Evolutionary conservation across 2,797 vertebrate genomes (phyloP).

Genomic region (Chelon auratus): DNA sequence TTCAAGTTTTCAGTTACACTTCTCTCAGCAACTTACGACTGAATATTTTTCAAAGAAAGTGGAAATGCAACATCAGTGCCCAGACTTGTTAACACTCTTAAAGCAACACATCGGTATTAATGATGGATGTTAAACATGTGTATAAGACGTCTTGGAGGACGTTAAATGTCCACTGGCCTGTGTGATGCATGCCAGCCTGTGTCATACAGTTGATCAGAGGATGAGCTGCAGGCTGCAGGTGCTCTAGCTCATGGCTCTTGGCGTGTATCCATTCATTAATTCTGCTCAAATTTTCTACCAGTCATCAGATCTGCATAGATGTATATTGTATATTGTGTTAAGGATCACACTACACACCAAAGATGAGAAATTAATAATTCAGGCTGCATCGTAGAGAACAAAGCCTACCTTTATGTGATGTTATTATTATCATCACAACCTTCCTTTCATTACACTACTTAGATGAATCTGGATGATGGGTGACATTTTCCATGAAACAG

Average conservation of each 20-base stretch:
- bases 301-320: conserved; percentile 82
- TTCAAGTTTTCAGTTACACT: neutral
- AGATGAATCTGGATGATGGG: conserved; percentile 1
- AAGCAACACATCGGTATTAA: neutral
- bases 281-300: conserved; percentile 87
- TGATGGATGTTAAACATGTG: conserved; percentile 15
- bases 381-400: conserved; percentile 44
- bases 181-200: too few species aligned
- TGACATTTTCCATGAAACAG: neutral
- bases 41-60: too few species aligned
- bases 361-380: conserved; percentile 68
- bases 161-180: too few species aligned
- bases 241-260: conserved; percentile 75
- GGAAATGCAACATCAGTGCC: too few species aligned
- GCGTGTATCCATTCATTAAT: conserved; percentile 83
- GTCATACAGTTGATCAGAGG: conserved; percentile 22
- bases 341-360: conserved; percentile 67
- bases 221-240: conserved; percentile 81
- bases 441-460: conserved; percentile 6
- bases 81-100: too few species aligned
- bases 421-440: conserved; percentile 28
- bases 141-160: too few species aligned
- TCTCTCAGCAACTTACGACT: too few species aligned
- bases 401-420: conserved; percentile 41
- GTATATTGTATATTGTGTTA: conserved; percentile 67